Evolutionary conservation across 2,113 vertebrate genomes (phyloP).

Genomic region (Engystomops pustulosus): DNA sequence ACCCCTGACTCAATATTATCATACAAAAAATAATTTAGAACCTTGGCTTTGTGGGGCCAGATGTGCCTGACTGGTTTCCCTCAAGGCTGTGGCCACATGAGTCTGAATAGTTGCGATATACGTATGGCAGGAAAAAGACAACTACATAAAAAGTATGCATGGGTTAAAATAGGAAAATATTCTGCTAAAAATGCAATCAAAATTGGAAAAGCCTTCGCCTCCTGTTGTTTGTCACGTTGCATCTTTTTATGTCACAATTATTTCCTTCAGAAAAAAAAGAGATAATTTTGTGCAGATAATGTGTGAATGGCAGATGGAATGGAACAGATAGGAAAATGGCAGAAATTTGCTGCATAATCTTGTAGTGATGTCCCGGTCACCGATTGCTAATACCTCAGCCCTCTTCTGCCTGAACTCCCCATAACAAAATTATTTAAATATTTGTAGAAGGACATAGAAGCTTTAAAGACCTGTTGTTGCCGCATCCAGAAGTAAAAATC

Average conservation of each 20-base stretch:
- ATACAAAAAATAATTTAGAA: no score
- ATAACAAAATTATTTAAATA: background rate
- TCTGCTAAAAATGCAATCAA: no score
- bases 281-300: background rate
- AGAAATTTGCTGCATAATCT: background rate
- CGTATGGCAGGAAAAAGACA: no score
- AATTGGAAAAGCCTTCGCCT: background rate
- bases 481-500: background rate
- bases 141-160: no score
- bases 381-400: background rate
- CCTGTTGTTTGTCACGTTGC: background rate
- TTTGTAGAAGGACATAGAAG: background rate
- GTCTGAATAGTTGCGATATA: no score
- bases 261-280: background rate
- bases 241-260: constrained; percentile 23
- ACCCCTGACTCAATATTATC: no score
- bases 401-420: background rate
- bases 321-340: background rate
- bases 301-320: constrained; percentile 6
- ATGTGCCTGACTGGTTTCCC: no score
- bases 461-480: background rate
- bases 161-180: background rate
- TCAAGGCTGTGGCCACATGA: no score
- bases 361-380: background rate
- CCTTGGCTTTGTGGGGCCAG: no score